Conservation (phyloP, 2,797 vertebrate genomes). For the Pelodytes ibericus region DNA sequence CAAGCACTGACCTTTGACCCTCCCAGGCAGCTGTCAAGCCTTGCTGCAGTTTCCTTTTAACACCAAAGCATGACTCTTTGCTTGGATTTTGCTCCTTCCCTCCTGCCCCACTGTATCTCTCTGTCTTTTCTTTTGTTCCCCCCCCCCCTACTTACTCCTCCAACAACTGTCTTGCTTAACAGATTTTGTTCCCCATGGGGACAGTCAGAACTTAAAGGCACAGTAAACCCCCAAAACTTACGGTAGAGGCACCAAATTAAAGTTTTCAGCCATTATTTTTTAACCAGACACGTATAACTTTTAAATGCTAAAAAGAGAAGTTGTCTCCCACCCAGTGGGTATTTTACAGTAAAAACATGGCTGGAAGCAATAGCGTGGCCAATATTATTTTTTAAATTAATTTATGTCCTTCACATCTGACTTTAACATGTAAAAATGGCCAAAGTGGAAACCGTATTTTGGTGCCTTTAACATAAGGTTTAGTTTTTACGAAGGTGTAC, state of each 20-base stretch:
- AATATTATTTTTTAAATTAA: too few species aligned
- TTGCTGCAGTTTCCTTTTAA: slow-evolving; percentile 47
- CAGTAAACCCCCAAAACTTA: neutral
- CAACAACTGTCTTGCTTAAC: slow-evolving; percentile 39
- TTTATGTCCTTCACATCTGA: too few species aligned
- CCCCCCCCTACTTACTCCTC: neutral
- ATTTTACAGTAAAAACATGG: too few species aligned
- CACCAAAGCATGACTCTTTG: slow-evolving; percentile 18
- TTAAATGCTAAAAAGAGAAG: too few species aligned
- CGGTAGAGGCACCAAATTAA: neutral
- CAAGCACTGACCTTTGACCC: slow-evolving; percentile 52
- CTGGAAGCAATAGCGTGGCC: too few species aligned
- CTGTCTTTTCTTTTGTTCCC: neutral
- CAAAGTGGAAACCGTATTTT: too few species aligned
- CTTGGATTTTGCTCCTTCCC: slow-evolving; percentile 43
- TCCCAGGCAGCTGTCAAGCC: slow-evolving; percentile 47
- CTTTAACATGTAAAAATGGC: too few species aligned
- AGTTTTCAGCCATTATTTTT: too few species aligned
- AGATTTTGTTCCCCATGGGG: slow-evolving; percentile 21
- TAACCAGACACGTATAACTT: too few species aligned
- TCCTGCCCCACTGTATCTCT: neutral
- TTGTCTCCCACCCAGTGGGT: too few species aligned
- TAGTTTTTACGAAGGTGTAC: too few species aligned
- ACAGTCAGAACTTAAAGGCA: slow-evolving; percentile 1
- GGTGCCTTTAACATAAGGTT: too few species aligned